Percentiles rank a stretch among this genome's conserved stretches.
Conservation (phyloP, 2,113 vertebrate genomes). For the Crotalus horridus region DNA sequence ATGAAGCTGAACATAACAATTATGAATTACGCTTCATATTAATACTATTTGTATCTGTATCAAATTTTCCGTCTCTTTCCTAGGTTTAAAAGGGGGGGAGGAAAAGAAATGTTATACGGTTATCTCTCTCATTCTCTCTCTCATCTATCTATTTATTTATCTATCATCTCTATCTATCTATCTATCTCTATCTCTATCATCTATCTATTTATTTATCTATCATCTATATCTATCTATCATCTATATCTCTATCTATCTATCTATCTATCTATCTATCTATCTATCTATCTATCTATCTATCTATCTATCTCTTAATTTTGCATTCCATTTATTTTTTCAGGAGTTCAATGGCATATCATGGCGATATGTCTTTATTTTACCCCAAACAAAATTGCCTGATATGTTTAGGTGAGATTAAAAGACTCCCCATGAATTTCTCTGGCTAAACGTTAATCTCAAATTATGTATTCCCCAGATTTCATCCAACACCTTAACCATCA, state of each 20-base stretch:
- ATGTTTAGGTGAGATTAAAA: neutral
- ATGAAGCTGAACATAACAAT: neutral
- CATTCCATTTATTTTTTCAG: neutral
- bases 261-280: no score
- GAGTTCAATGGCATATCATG: neutral
- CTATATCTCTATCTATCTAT: no score
- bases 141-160: no score
- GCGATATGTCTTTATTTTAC: neutral
- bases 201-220: no score
- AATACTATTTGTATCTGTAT: neutral
- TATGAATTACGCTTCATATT: neutral
- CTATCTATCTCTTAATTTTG: neutral
- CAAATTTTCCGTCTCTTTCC: neutral
- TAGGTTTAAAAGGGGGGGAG: neutral
- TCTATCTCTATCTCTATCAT: neutral
- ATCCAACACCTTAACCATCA: neutral
- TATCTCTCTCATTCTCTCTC: neutral
- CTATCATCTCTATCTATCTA: no score
- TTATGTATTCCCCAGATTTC: neutral
- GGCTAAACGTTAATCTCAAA: neutral
- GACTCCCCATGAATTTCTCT: neutral
- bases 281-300: neutral
- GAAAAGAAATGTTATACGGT: neutral
- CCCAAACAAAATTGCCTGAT: neutral
- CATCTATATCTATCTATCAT: no score